These are phyloP conservation scores for Heterotilapia buettikoferi DNA, from an alignment of 2,113 vertebrate species.

Conservation along the genomic window DNA sequence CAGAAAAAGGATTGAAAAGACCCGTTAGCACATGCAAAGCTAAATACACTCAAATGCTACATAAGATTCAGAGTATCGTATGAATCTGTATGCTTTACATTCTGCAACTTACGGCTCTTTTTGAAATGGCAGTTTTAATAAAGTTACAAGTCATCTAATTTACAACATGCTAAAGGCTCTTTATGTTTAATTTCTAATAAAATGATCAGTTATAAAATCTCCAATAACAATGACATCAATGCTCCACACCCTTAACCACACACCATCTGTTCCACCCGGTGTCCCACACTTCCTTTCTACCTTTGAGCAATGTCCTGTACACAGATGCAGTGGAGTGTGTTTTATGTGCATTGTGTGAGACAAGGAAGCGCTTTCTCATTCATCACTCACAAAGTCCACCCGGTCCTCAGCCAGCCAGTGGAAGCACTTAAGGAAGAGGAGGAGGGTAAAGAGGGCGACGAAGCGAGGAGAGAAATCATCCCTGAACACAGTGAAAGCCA, in stretches of 20 bases:
- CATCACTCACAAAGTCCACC: conserved; percentile 89
- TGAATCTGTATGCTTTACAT: not conserved
- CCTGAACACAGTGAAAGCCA: conserved; percentile 97
- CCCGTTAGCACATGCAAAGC: not conserved
- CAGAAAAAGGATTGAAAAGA: not conserved
- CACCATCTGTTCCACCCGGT: not conserved
- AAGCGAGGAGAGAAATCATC: conserved; percentile 98
- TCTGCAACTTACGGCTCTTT: not conserved
- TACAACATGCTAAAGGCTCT: not conserved
- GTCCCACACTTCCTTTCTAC: not conserved
- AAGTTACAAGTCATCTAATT: not conserved
- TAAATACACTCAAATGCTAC: not conserved
- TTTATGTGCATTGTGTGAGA: not conserved
- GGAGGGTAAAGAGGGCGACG: conserved; percentile 94
- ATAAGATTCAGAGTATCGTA: not conserved
- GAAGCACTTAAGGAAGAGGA: conserved; percentile 97
- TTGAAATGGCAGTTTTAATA: not conserved
- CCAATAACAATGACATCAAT: not conserved
- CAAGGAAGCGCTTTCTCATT: not conserved
- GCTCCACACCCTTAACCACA: not conserved
- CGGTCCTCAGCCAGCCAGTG: conserved; percentile 97
- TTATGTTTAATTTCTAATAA: not conserved
- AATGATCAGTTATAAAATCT: not conserved
- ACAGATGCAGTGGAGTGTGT: not conserved
- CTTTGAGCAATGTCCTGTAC: not conserved